A percentile compares a stretch with the other conserved stretches of the same genome.
phyloP scores from a whole-genome alignment of 2,797 vertebrate species.

The Perodicticus potto region DNA sequence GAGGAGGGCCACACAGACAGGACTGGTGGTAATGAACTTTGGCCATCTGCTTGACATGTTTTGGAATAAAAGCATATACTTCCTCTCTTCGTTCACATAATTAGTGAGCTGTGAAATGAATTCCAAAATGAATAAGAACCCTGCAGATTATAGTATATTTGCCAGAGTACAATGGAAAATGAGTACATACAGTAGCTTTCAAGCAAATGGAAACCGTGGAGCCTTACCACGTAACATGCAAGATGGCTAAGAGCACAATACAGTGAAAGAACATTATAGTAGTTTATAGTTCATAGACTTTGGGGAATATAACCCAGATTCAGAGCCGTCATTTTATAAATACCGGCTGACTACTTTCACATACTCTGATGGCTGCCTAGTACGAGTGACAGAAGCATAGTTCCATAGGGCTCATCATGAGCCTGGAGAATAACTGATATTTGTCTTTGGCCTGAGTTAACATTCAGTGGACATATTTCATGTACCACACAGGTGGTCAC shows the following conservation, averaged over 20 bases:
- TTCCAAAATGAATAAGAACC: slow-evolving; percentile 88
- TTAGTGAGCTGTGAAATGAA: slow-evolving; percentile 91
- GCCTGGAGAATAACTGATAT: background rate
- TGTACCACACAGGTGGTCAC: background rate
- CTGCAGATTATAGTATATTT: slow-evolving; percentile 85
- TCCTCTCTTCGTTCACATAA: slow-evolving; percentile 86
- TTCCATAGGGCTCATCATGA: background rate
- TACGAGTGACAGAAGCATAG: background rate
- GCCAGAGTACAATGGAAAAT: slow-evolving; percentile 85
- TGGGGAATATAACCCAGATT: slow-evolving; percentile 27
- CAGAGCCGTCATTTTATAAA: slow-evolving; percentile 60
- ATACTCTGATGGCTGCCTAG: background rate
- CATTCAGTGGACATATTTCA: background rate
- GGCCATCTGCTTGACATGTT: slow-evolving; percentile 85
- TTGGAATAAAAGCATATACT: slow-evolving; percentile 85
- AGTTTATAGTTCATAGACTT: slow-evolving; percentile 62
- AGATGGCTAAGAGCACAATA: slow-evolving; percentile 57
- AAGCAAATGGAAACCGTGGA: slow-evolving; percentile 83
- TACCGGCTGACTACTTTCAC: background rate
- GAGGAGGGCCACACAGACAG: slow-evolving; percentile 60
- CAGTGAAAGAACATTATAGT: background rate
- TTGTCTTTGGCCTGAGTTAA: slow-evolving; percentile 22
- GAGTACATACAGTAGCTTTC: slow-evolving; percentile 81
- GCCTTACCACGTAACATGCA: slow-evolving; percentile 83
- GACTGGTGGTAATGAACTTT: slow-evolving; percentile 74